Conservation (phyloP, 2,113 vertebrate genomes). For the Neolamprologus variostigma region DNA sequence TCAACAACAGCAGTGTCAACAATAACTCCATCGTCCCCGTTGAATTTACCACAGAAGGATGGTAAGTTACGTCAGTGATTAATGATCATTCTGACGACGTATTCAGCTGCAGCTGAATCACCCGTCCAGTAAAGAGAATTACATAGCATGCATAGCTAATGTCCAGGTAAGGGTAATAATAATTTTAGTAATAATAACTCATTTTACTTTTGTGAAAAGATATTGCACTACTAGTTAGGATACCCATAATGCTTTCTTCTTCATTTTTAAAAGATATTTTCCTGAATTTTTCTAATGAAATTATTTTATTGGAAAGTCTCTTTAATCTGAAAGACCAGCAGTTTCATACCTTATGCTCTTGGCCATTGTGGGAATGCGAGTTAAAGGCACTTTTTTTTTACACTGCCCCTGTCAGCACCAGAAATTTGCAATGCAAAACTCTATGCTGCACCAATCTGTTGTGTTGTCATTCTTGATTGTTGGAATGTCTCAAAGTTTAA, state of each 20-base stretch:
- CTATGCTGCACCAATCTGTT: not conserved
- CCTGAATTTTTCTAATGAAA: not conserved
- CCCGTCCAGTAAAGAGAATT: not conserved
- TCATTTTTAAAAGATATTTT: not conserved
- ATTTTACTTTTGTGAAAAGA: not conserved
- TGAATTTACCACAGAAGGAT: not conserved
- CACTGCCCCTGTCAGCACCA: not conserved
- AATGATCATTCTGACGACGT: not conserved
- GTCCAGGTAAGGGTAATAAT: not conserved
- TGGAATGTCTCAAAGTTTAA: not conserved
- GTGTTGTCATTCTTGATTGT: not conserved
- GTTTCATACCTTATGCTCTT: not conserved
- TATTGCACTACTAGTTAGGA: not conserved
- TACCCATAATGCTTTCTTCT: not conserved
- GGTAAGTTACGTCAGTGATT: not conserved
- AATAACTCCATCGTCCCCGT: not conserved
- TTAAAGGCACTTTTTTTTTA: not conserved
- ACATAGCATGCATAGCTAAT: not conserved
- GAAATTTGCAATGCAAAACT: not conserved
- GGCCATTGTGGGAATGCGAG: not conserved
- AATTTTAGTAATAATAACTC: not conserved
- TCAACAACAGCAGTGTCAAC: not conserved
- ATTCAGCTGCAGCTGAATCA: not conserved
- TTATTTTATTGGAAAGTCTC: not conserved
- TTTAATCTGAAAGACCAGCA: not conserved